Evolutionary conservation across 2,797 vertebrate species (phyloP).

Genomic region (Trachurus trachurus): DNA sequence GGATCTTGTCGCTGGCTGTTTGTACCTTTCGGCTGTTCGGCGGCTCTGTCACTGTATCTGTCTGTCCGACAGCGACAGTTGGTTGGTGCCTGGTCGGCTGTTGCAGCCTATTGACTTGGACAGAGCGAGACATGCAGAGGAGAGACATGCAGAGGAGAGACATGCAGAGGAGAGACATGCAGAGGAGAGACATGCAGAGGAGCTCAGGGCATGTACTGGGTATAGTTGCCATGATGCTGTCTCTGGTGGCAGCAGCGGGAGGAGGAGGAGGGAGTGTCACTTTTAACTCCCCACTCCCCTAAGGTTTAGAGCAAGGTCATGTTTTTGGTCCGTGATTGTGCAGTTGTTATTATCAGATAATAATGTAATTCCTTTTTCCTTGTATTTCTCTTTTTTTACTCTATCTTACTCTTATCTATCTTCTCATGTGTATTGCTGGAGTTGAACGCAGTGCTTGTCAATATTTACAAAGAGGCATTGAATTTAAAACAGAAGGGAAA

Average conservation of each 20-base stretch:
- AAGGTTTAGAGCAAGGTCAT: slow-evolving; percentile 5
- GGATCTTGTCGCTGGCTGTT: background rate
- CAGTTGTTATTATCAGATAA: slow-evolving; percentile 21
- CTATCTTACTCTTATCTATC: background rate
- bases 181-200: slow-evolving; percentile 23
- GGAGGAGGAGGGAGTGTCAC: slow-evolving; percentile 22
- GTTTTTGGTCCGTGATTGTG: background rate
- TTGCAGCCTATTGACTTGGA: slow-evolving; percentile 49
- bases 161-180: slow-evolving; percentile 16
- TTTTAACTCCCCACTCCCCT: slow-evolving; percentile 29
- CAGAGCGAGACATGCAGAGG: background rate
- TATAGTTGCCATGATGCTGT: slow-evolving; percentile 62
- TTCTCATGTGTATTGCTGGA: background rate
- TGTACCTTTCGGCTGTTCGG: slow-evolving; percentile 42
- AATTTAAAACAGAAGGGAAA: background rate
- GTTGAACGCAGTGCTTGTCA: slow-evolving; percentile 17
- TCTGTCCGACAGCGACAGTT: slow-evolving; percentile 6
- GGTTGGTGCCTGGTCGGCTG: slow-evolving; percentile 30
- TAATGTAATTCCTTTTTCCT: background rate
- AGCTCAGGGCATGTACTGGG: slow-evolving; percentile 26
- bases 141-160: slow-evolving; percentile 33
- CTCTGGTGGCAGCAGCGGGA: slow-evolving; percentile 43
- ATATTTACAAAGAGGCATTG: background rate
- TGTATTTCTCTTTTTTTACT: background rate
- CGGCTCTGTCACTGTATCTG: slow-evolving; percentile 37